Evolutionary conservation across 1,140 invertebrate species (phyloP), one percentile per base, ranked within the genome.

Genomic region (Portunus trituberculatus): DNA sequence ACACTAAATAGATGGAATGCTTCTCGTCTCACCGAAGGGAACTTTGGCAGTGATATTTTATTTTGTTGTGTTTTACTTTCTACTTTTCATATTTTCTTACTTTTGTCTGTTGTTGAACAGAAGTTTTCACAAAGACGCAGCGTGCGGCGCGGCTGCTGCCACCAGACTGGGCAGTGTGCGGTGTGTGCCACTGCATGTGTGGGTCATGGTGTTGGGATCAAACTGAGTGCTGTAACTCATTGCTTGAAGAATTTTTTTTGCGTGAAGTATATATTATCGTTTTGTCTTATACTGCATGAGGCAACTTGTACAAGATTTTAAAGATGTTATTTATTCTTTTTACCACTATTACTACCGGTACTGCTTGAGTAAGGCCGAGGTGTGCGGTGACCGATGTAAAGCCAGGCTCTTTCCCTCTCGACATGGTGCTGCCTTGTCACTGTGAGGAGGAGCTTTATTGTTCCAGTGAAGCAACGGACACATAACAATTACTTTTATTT

Each of bases 401-500:
- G 6, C 45, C 39, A 90, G 25, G 20, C 16, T n/a, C 88, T 46
- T 46, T n/a, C 48, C 45, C 88, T 28, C 88, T 52, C 31, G 14
- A n/a, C 45, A 14, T n/a, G n/a, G n/a, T 28, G 48, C 45, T 28
- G 88, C 48, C n/a, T 91, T 91, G 59, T 91, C 90, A 59, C 59
- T 91, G 48, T 91, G 46, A 91, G 25, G 48, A 76, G n/a, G 25
- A 91, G 90, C 90, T 91, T 91, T 91, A 91, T 67, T 28, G 90
- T 32, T 59, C n/a, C 90, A 91, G 90, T 91, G 90, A 91, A 91
- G 90, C 90, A 67, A 39, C 90, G 52, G 59, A 67, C 48, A 67
- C 90, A 91, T 91, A 91, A 52, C 90, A 91, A 67, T 91, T 91
- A 91, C 90, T 91, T 91, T 91, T 91, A 91, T 91, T 91, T 91